Percentiles rank a stretch among this genome's conserved stretches.
Conservation (phyloP, 2,888 invertebrate genomes). For the Diadromus collaris region DNA sequence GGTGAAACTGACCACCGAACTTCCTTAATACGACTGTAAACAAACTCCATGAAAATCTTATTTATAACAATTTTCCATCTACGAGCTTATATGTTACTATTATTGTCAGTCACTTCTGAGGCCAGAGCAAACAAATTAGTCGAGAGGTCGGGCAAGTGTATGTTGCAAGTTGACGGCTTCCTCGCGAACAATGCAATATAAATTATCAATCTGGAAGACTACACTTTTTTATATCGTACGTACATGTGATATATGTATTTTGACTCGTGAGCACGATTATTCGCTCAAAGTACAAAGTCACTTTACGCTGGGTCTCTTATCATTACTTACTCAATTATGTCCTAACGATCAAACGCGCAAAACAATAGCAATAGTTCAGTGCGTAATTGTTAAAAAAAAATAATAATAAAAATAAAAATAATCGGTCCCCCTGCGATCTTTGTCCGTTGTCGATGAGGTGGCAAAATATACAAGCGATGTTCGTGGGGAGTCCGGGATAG, state of each 20-base stretch:
- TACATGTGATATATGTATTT: background rate
- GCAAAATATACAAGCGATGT: background rate
- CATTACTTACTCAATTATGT: conserved; percentile 18
- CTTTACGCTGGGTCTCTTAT: conserved; percentile 29
- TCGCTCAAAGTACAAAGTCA: conserved; percentile 37
- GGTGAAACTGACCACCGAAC: too few species aligned
- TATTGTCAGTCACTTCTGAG: background rate
- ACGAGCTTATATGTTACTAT: too few species aligned
- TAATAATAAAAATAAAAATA: conserved; percentile 2
- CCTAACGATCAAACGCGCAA: conserved; percentile 8
- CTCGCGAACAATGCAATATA: conserved; percentile 9
- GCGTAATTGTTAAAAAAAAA: conserved; percentile 10
- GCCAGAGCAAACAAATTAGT: background rate
- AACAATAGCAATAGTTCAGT: background rate
- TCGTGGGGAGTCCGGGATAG: background rate
- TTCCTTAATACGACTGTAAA: too few species aligned
- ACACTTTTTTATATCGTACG: background rate
- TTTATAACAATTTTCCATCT: too few species aligned
- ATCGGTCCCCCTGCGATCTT: conserved; percentile 29
- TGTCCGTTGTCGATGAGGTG: background rate
- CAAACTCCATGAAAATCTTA: too few species aligned
- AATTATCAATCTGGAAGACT: conserved; percentile 6
- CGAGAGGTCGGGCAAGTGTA: background rate
- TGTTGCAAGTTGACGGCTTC: background rate
- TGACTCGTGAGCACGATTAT: conserved; percentile 9